A percentile compares a stretch with the other conserved stretches of the same genome.
Evolutionary conservation across 2,797 vertebrate species (phyloP).

Genomic region (Characodon lateralis): DNA sequence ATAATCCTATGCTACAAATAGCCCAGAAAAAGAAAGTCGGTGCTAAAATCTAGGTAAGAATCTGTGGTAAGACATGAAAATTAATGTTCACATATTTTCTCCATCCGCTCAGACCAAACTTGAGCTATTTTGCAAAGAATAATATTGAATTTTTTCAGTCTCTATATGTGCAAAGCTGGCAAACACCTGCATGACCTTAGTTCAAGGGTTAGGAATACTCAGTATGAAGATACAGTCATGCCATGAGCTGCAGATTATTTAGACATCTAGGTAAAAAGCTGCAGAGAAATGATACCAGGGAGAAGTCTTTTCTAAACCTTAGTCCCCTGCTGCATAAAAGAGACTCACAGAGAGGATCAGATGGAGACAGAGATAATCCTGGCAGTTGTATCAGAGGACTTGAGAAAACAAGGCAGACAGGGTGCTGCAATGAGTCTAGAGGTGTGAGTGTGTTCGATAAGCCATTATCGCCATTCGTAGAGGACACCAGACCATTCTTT

Average conservation of each 20-base stretch:
- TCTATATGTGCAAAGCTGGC: not conserved
- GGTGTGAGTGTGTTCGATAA: slow-evolving; percentile 71
- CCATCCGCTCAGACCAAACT: not conserved
- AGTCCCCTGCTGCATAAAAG: slow-evolving; percentile 14
- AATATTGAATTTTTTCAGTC: not conserved
- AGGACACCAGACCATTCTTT: slow-evolving; percentile 50
- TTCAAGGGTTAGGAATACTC: not conserved
- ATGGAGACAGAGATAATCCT: not conserved
- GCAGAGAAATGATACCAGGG: not conserved
- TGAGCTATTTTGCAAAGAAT: not conserved
- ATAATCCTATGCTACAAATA: too few species aligned
- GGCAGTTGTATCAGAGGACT: slow-evolving; percentile 5
- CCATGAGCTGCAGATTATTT: not conserved
- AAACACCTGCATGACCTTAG: not conserved
- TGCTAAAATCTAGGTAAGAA: too few species aligned
- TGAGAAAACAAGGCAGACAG: slow-evolving; percentile 35
- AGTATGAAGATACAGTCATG: not conserved
- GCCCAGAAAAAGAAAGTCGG: too few species aligned
- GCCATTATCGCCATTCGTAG: slow-evolving; percentile 59
- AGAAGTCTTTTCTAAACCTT: slow-evolving; percentile 6
- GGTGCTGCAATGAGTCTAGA: slow-evolving; percentile 30
- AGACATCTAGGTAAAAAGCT: not conserved
- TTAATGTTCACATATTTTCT: not conserved
- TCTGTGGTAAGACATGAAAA: not conserved
- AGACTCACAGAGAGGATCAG: slow-evolving; percentile 13